Percentiles rank a stretch among this genome's conserved stretches.
Evolutionary conservation across 2,888 invertebrate species (phyloP).

Genomic region (Gandaritis pyraliata): DNA sequence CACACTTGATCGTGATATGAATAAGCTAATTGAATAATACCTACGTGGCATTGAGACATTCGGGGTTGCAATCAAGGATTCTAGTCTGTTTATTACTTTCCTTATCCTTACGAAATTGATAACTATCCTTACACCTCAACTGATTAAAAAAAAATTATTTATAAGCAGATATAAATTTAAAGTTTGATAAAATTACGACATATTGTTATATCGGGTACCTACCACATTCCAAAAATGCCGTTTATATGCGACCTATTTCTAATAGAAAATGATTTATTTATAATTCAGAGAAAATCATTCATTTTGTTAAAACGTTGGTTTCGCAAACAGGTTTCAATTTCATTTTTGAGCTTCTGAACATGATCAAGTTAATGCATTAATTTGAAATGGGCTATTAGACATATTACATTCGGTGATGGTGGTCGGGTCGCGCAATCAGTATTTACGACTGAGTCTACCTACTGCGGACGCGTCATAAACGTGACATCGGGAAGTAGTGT

Average conservation of each 20-base stretch:
- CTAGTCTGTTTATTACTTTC: constrained; percentile 11
- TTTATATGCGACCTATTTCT: too few relatives aligned
- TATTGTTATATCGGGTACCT: too few relatives aligned
- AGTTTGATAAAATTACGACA: too few relatives aligned
- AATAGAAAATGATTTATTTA: too few relatives aligned
- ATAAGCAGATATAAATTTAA: too few relatives aligned
- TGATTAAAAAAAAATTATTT: too few relatives aligned
- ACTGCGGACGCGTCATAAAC: constrained; percentile 68
- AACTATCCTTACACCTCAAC: too few relatives aligned
- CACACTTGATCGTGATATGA: constrained; percentile 25
- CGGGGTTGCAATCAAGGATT: constrained; percentile 32
- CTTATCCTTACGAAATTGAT: constrained; percentile 21
- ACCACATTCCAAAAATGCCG: too few relatives aligned
- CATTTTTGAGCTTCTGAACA: constrained; percentile 61
- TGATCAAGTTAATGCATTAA: constrained; percentile 78
- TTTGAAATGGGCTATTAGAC: constrained; percentile 78
- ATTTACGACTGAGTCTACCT: constrained; percentile 70
- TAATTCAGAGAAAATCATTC: constrained; percentile 39
- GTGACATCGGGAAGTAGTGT: constrained; percentile 67
- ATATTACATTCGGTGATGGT: constrained; percentile 68
- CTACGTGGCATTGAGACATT: constrained; percentile 28
- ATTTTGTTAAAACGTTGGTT: constrained; percentile 60
- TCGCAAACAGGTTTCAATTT: constrained; percentile 63
- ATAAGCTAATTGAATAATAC: constrained; percentile 17
- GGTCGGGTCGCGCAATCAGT: constrained; percentile 72